Evolutionary conservation across 2,888 invertebrate genomes (phyloP).

Genomic region (Horisme vitalbata): DNA sequence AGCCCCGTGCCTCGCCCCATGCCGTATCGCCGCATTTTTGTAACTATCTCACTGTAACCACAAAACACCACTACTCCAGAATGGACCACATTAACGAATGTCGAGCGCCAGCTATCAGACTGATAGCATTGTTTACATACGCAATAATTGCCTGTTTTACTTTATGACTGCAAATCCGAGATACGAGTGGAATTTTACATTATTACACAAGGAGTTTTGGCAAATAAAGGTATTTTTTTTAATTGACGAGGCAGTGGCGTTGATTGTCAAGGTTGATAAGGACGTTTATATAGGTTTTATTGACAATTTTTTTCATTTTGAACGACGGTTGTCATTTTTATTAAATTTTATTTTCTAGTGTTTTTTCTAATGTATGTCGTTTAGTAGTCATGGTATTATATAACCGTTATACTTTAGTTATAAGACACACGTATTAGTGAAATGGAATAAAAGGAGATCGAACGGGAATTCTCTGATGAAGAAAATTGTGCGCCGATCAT

Average conservation of each 20-base stretch:
- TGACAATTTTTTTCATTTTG: no score
- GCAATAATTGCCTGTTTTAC: slow-evolving; percentile 38
- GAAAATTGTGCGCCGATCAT: no score
- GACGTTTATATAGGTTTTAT: slow-evolving; percentile 15
- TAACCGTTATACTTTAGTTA: no score
- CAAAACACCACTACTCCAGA: slow-evolving; percentile 45
- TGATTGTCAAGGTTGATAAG: slow-evolving; percentile 8
- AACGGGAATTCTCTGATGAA: no score
- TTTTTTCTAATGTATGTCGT: no score
- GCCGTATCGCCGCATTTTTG: slow-evolving; percentile 66
- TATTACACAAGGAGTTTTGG: slow-evolving; percentile 23
- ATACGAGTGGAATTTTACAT: slow-evolving; percentile 63
- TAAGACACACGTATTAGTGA: no score
- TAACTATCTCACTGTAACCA: slow-evolving; percentile 34
- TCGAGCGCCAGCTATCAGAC: slow-evolving; percentile 49
- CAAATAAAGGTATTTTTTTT: slow-evolving; percentile 17
- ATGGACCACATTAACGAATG: slow-evolving; percentile 40
- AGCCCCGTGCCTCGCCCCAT: slow-evolving; percentile 64
- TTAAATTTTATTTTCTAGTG: no score
- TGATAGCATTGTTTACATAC: slow-evolving; percentile 47
- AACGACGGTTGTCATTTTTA: no score
- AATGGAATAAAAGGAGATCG: no score
- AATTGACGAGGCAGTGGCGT: slow-evolving; percentile 23
- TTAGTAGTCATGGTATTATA: no score
- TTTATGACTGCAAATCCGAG: slow-evolving; percentile 39